Percentiles rank a stretch among this genome's conserved stretches.
These are phyloP conservation scores for Pygmarrhopalites habei DNA, from an alignment of 1,140 invertebrate genomes.

Conservation along the genomic window DNA sequence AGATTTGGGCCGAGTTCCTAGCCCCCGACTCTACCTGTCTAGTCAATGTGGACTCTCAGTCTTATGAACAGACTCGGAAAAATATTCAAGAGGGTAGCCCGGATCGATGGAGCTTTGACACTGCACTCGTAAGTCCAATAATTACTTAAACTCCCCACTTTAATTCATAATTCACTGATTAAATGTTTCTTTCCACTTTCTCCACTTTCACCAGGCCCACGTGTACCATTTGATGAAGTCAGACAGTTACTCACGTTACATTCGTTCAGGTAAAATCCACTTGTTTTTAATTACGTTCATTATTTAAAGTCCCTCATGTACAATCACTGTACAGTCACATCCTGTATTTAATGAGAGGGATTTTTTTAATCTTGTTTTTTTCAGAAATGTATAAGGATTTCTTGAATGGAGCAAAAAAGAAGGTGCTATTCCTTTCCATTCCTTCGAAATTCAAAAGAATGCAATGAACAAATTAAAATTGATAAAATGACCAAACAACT, in stretches of 20 bases:
- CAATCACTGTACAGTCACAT: too few species aligned
- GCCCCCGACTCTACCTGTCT: conserved; percentile 89
- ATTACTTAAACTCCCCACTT: neutral
- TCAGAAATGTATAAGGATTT: conserved; percentile 89
- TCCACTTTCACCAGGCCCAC: conserved; percentile 97
- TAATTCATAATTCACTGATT: too few species aligned
- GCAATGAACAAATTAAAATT: too few species aligned
- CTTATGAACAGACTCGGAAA: conserved; percentile 67
- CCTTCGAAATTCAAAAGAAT: conserved; percentile 28
- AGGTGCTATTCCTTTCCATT: conserved; percentile 46
- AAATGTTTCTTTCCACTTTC: neutral
- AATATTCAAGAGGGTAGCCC: conserved; percentile 63
- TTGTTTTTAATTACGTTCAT: too few species aligned
- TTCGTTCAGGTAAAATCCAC: too few species aligned
- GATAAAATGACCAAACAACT: too few species aligned
- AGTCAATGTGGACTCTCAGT: conserved; percentile 92
- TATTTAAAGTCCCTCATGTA: too few species aligned
- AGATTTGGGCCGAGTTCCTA: conserved; percentile 93
- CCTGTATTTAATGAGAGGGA: too few species aligned
- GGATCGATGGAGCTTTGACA: conserved; percentile 93
- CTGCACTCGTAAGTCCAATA: conserved; percentile 73
- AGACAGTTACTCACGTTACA: conserved; percentile 94
- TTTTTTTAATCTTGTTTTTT: too few species aligned
- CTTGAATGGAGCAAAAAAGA: conserved; percentile 90
- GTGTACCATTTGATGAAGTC: conserved; percentile 99